Conservation (phyloP, 2,113 vertebrate species). For the Dinomys branickii region DNA sequence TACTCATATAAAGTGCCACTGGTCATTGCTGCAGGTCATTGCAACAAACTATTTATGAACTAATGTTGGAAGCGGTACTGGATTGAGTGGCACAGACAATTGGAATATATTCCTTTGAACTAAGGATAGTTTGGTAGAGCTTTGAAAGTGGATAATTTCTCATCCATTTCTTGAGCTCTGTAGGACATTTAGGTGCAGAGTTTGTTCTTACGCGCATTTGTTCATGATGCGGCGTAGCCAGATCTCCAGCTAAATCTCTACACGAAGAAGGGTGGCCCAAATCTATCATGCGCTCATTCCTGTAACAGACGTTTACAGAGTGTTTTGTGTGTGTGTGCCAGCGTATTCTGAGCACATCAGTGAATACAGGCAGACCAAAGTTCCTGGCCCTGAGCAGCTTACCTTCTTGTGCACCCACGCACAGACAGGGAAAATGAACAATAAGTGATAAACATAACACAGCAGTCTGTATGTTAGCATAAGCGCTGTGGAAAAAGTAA, state of each 20-base stretch:
- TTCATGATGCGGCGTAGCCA: not conserved
- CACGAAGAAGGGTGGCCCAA: not conserved
- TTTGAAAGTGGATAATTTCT: conserved; percentile 15
- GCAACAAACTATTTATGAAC: not conserved
- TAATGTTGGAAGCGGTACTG: conserved; percentile 7
- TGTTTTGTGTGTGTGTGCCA: not conserved
- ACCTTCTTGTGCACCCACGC: not conserved
- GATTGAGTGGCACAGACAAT: not conserved
- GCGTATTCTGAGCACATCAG: not conserved
- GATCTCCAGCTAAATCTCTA: not conserved
- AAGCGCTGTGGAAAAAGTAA: not conserved
- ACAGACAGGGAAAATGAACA: not conserved
- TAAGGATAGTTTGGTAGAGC: conserved; percentile 1
- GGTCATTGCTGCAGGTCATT: not conserved
- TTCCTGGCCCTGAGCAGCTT: not conserved
- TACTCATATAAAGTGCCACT: not conserved
- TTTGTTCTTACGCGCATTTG: not conserved
- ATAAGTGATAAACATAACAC: not conserved
- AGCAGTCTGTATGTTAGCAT: not conserved
- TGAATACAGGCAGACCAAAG: conserved; percentile 5
- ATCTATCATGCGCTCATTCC: not conserved
- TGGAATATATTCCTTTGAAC: conserved; percentile 36
- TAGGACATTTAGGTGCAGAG: not conserved
- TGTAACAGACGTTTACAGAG: not conserved
- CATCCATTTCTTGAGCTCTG: not conserved